These are phyloP conservation scores for Reticulitermes speratus DNA, from an alignment of 1,140 invertebrate species.

Conservation along the genomic window DNA sequence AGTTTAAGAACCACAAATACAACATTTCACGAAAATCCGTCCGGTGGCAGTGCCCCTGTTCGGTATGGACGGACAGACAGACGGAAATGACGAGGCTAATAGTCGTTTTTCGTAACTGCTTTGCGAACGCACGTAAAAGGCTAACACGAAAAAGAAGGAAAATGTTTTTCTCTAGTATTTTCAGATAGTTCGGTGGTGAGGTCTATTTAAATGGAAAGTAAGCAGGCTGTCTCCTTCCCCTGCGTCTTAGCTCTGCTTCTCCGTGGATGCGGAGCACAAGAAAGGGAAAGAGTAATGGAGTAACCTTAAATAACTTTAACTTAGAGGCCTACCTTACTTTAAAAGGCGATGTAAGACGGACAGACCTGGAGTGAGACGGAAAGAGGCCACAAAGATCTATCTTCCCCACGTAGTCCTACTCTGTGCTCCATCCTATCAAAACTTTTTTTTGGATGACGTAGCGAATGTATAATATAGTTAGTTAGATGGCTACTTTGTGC, in stretches of 20 bases:
- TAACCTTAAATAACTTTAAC: constrained; percentile 16
- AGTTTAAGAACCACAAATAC: too few species aligned
- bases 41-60: too few species aligned
- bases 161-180: background rate
- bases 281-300: background rate
- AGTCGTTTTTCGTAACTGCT: too few species aligned
- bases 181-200: constrained; percentile 2
- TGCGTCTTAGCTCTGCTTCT: background rate
- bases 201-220: constrained; percentile 6
- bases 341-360: background rate
- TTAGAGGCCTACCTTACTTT: background rate
- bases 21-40: too few species aligned
- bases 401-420: background rate
- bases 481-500: constrained; percentile 3
- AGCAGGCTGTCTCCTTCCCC: background rate
- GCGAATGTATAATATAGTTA: constrained; percentile 11
- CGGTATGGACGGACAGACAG: too few species aligned
- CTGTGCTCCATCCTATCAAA: background rate
- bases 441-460: constrained; percentile 12
- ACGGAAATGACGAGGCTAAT: too few species aligned
- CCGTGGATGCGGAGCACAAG: background rate
- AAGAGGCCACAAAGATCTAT: background rate
- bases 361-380: background rate
- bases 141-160: background rate
- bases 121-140: background rate